Evolutionary conservation across 2,113 vertebrate species (phyloP), one percentile per base, ranked within the genome.

Genomic region (Nesogale talazaci): DNA sequence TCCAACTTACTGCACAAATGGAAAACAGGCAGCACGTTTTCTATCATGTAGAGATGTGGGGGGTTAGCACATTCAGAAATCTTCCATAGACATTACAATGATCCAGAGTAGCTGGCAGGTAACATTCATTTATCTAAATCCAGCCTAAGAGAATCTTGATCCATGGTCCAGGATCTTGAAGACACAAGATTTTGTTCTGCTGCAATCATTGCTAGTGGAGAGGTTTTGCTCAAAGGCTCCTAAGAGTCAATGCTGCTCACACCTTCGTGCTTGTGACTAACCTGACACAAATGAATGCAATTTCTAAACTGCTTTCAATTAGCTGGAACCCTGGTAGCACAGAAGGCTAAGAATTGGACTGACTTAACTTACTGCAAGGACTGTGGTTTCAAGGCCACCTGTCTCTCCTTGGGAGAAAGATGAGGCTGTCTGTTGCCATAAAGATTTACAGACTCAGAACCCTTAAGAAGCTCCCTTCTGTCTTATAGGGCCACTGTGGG

Each of bases 281-380:
- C 83, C 1, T 16, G 57, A 42, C 67, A 69, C 82, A n/a, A 65
- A 70, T 79, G 63, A 91, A 74, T 65, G 12, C 0, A 27, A 25
- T 75, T 86, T 89, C 59, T 67, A 52, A 87, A 90, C 1, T 88
- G n/a, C 63, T 91, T 93, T 89, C 57, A 87, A 52, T 91, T 12
- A 52, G 46, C 46, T 52, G 46, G 46, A 52, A 52, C 6, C 46
- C 46, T 52, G 46, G 46, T 12, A 46, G 42, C 42, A 46, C 42
- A 46, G 42, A 6, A 46, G 42, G 42, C 42, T 46, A 46, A 46
- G 42, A 46, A 10, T 46, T 46, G 42, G 46, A 12, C 46, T 2
- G 10, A 52, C 46, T 52, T 52, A 52, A 12, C 5, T 12, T 52
- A 11, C 46, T 52, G 14, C 46, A 52, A 52, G 46, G 46, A 12